A percentile compares a stretch with the other conserved stretches of the same genome.
phyloP scores from a whole-genome alignment of 2,113 vertebrate genomes.

The Stigmatopora nigra region DNA sequence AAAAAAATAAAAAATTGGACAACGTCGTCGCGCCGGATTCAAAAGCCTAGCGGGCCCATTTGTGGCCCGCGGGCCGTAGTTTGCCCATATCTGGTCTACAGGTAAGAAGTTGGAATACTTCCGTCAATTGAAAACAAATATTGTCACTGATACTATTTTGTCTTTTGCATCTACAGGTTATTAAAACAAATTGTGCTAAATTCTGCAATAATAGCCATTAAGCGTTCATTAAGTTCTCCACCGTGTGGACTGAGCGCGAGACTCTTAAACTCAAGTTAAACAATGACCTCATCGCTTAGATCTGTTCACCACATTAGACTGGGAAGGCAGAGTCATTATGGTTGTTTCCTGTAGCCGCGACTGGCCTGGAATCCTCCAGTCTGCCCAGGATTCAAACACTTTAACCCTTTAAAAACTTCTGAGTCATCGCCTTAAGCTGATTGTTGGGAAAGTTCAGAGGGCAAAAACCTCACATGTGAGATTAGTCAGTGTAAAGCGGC shows the following conservation, averaged over 20 bases:
- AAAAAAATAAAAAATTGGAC: too few species aligned
- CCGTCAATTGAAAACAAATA: not conserved
- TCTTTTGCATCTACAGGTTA: not conserved
- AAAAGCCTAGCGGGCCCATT: too few species aligned
- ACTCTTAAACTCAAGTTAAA: slow-evolving; percentile 3
- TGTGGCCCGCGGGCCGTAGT: too few species aligned
- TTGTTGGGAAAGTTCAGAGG: not conserved
- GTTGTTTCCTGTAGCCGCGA: slow-evolving; percentile 40
- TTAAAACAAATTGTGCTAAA: not conserved
- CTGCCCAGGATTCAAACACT: slow-evolving; percentile 18
- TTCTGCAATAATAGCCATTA: not conserved
- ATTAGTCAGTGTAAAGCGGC: not conserved
- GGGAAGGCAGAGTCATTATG: slow-evolving; percentile 37
- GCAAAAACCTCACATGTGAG: slow-evolving; percentile 1
- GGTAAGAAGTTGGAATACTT: not conserved
- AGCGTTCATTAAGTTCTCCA: not conserved
- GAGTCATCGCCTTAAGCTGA: slow-evolving; percentile 22
- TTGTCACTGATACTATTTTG: not conserved
- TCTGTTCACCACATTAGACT: slow-evolving; percentile 48
- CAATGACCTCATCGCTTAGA: slow-evolving; percentile 47
- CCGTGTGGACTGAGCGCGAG: not conserved
- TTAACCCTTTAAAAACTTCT: slow-evolving; percentile 20
- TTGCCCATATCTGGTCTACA: too few species aligned
- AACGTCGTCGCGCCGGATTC: too few species aligned
- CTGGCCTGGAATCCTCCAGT: not conserved